A percentile compares a stretch with the other conserved stretches of the same genome.
These are phyloP conservation scores for Trichopoda pennipes DNA, from an alignment of 2,888 invertebrate genomes.

Conservation along the genomic window DNA sequence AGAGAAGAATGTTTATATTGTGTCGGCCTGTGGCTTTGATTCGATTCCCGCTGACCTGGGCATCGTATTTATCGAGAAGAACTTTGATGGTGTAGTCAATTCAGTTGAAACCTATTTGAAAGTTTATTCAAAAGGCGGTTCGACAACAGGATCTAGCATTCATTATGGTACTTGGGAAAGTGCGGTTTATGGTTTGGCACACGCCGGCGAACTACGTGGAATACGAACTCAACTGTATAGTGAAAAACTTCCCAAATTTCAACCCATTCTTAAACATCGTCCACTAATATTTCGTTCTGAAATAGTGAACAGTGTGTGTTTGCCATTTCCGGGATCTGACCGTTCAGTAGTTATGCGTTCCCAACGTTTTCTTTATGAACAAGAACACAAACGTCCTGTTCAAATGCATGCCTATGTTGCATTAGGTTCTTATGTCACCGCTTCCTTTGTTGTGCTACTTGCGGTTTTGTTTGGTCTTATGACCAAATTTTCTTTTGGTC, in stretches of 20 bases:
- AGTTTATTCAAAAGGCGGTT: constrained; percentile 75
- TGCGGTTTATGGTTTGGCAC: constrained; percentile 88
- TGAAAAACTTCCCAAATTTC: constrained; percentile 84
- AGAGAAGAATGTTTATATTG: constrained; percentile 90
- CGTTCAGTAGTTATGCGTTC: constrained; percentile 90
- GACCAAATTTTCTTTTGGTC: constrained; percentile 84
- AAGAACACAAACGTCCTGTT: constrained; percentile 86
- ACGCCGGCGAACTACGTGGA: constrained; percentile 84
- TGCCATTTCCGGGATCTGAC: constrained; percentile 93
- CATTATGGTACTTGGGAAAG: constrained; percentile 96
- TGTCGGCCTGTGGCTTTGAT: constrained; percentile 97
- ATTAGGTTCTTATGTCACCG: constrained; percentile 82
- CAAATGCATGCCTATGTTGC: constrained; percentile 90
- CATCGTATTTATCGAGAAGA: constrained; percentile 87
- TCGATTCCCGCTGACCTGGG: constrained; percentile 95
- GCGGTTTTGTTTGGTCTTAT: constrained; percentile 85
- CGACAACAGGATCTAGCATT: constrained; percentile 80
- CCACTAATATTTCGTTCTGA: constrained; percentile 82
- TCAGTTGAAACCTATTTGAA: constrained; percentile 88
- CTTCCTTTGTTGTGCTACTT: constrained; percentile 82
- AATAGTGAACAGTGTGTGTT: constrained; percentile 83
- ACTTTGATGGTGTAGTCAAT: constrained; percentile 89
- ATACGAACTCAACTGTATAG: constrained; percentile 87
- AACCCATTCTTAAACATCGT: constrained; percentile 84
- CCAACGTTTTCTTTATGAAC: constrained; percentile 88